Conservation (phyloP, 2,797 vertebrate species). For the Mormyrops boulengeri region DNA sequence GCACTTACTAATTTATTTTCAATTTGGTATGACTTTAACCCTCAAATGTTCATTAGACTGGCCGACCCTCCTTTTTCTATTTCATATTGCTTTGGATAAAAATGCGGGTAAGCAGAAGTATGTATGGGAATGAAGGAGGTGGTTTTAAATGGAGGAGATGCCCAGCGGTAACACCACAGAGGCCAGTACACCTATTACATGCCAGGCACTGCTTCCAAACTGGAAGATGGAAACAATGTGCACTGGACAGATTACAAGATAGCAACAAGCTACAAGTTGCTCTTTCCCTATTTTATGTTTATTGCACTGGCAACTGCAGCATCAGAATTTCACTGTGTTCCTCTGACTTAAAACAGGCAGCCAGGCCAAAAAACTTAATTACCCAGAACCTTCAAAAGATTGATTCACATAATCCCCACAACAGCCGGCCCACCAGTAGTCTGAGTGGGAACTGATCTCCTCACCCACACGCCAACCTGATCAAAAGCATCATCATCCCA, state of each 20-base stretch:
- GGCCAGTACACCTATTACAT: not conserved
- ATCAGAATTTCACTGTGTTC: not conserved
- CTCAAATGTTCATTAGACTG: not conserved
- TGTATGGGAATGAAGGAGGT: not conserved
- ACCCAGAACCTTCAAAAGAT: not conserved
- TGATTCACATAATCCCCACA: not conserved
- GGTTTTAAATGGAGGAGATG: not conserved
- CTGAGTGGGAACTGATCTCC: not conserved
- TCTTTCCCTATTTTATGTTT: not conserved
- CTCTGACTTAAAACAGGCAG: not conserved
- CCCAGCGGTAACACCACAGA: not conserved
- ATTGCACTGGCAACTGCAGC: not conserved
- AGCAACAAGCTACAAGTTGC: not conserved
- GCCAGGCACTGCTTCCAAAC: not conserved
- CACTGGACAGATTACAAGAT: not conserved
- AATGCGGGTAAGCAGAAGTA: not conserved
- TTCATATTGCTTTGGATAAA: not conserved
- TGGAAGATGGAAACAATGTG: not conserved
- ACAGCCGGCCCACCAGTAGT: not conserved
- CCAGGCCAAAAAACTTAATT: not conserved
- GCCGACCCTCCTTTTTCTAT: not conserved
- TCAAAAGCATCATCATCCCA: not conserved
- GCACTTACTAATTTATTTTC: not conserved
- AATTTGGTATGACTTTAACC: not conserved
- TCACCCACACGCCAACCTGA: not conserved